phyloP scores from a whole-genome alignment of 2,113 vertebrate species.

The Chamaetylas fuelleborni region DNA sequence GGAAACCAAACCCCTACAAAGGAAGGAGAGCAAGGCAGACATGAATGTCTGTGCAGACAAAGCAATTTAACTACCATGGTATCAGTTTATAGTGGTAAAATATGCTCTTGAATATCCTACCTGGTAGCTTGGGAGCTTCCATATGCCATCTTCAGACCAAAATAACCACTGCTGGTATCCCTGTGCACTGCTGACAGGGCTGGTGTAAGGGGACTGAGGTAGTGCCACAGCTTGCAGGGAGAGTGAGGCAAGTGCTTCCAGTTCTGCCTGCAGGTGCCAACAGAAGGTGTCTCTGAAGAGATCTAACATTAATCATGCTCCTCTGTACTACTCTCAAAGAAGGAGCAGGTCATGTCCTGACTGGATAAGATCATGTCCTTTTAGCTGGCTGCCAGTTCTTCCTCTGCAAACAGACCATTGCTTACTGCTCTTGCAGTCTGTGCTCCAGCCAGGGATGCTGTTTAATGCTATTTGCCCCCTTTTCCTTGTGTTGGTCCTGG shows the following conservation, averaged over 20 bases:
- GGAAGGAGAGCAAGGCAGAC: background rate
- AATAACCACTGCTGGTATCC: background rate
- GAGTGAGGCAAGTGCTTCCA: background rate
- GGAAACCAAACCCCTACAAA: background rate
- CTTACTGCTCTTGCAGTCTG: background rate
- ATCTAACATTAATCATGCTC: background rate
- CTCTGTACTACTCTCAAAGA: background rate
- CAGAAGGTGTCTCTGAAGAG: background rate
- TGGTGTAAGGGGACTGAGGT: rapidly evolving
- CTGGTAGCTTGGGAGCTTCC: background rate
- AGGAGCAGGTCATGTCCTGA: background rate
- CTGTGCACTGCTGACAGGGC: rapidly evolving
- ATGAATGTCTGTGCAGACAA: background rate
- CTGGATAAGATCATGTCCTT: background rate
- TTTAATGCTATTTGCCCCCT: background rate
- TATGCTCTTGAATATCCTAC: background rate
- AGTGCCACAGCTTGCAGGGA: background rate
- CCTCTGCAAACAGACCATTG: background rate
- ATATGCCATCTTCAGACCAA: background rate
- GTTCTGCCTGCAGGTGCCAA: background rate
- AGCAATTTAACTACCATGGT: background rate
- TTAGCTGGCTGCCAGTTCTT: background rate
- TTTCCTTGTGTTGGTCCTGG: background rate
- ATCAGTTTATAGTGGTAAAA: background rate
- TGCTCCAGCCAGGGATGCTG: background rate